A percentile compares a stretch with the other conserved stretches of the same genome.
These are phyloP conservation scores for Drosophila lutescens DNA, from an alignment of 2,888 invertebrate species.

Conservation along the genomic window DNA sequence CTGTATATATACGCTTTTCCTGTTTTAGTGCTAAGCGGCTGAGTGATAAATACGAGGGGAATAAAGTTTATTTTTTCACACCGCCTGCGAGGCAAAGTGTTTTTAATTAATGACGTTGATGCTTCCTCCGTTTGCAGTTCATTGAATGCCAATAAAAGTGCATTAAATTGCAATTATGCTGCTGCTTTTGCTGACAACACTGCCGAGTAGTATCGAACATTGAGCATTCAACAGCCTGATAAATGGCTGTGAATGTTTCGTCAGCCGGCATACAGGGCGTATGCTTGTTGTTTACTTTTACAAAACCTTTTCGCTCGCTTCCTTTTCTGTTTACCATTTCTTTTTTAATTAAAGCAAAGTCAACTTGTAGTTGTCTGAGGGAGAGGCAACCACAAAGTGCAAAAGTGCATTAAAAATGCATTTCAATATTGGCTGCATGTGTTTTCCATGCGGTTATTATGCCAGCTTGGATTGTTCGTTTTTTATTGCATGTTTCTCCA, in stretches of 20 bases:
- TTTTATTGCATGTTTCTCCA: background rate
- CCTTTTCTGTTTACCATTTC: conserved; percentile 8
- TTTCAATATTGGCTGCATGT: conserved; percentile 44
- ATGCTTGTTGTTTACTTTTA: conserved; percentile 30
- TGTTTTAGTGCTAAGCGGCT: conserved; percentile 19
- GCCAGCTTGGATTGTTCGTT: background rate
- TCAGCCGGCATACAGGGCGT: conserved; percentile 8
- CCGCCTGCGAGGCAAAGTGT: conserved; percentile 49
- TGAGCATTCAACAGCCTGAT: conserved; percentile 35
- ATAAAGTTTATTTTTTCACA: conserved; percentile 20
- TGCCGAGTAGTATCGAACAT: conserved; percentile 24
- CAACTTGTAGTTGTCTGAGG: conserved; percentile 21
- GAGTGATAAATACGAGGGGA: conserved; percentile 10
- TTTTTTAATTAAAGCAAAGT: conserved; percentile 41
- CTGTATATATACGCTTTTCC: conserved; percentile 10
- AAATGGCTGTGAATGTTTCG: conserved; percentile 32
- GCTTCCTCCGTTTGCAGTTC: conserved; percentile 45
- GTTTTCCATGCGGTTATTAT: conserved; percentile 19
- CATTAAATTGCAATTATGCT: conserved; percentile 73
- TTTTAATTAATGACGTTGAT: conserved; percentile 68
- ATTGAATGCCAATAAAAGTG: conserved; percentile 65
- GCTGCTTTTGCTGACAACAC: conserved; percentile 16
- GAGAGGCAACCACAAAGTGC: conserved; percentile 29
- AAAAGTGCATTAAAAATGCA: conserved; percentile 53
- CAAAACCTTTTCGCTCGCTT: conserved; percentile 20